These are phyloP conservation scores for Sycophila sp. DNA, from an alignment of 1,140 invertebrate species.

Conservation along the genomic window DNA sequence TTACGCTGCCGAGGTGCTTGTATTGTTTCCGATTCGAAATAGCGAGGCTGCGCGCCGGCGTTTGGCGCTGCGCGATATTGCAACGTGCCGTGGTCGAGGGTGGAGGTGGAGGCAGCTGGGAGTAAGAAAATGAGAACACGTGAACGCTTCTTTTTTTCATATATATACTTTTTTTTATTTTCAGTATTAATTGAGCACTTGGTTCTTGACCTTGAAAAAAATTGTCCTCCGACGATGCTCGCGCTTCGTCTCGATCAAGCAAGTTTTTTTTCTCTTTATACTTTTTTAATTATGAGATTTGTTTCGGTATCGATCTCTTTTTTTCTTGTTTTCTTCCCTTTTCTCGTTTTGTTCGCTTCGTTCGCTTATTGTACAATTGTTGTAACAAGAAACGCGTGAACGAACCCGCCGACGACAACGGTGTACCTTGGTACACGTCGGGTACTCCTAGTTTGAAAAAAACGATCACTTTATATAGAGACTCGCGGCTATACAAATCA, in stretches of 20 bases:
- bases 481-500: conserved; percentile 27
- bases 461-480: conserved; percentile 20
- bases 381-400: conserved; percentile 7
- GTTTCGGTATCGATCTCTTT: neutral
- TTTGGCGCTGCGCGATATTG: too few relatives aligned
- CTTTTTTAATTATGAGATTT: too few relatives aligned
- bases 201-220: conserved; percentile 30
- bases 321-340: neutral
- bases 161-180: conserved; percentile 27
- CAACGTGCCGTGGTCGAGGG: too few relatives aligned
- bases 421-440: too few relatives aligned
- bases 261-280: too few relatives aligned
- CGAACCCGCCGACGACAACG: too few relatives aligned
- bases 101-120: neutral
- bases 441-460: too few relatives aligned
- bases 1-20: neutral
- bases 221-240: neutral
- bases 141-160: neutral
- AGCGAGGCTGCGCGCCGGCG: too few relatives aligned
- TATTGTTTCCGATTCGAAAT: too few relatives aligned
- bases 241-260: conserved; percentile 27
- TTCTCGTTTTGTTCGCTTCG: conserved; percentile 9
- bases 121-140: neutral
- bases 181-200: conserved; percentile 36
- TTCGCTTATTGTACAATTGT: neutral